Conservation (phyloP, 1,140 invertebrate species). For the Neodiprion pinetum region DNA sequence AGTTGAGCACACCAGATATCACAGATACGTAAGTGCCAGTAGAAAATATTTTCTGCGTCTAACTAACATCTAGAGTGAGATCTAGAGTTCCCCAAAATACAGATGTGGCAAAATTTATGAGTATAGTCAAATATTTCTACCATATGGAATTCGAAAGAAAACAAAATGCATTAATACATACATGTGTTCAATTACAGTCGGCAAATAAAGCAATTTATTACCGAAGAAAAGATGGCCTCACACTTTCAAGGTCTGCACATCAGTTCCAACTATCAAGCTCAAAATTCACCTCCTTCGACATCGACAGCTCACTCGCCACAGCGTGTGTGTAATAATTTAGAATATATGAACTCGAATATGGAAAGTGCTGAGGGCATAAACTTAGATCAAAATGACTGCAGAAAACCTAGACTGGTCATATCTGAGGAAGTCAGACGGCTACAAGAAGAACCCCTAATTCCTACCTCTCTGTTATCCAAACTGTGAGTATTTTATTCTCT, state of each 20-base stretch:
- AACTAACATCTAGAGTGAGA: too few species aligned
- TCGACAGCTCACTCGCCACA: slow-evolving; percentile 29
- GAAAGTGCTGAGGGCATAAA: slow-evolving; percentile 32
- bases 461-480: slow-evolving; percentile 65
- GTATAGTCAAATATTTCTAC: slow-evolving; percentile 9
- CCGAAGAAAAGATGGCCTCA: slow-evolving; percentile 81
- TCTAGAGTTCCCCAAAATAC: too few species aligned
- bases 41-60: too few species aligned
- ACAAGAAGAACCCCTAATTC: slow-evolving; percentile 68
- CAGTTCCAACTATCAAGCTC: slow-evolving; percentile 48
- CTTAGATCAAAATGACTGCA: slow-evolving; percentile 37
- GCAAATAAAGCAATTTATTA: slow-evolving; percentile 77
- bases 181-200: slow-evolving; percentile 40
- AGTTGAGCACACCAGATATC: slow-evolving; percentile 46
- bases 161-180: too few species aligned
- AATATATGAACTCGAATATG: slow-evolving; percentile 33
- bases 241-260: slow-evolving; percentile 78
- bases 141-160: too few species aligned
- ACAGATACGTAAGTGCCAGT: slow-evolving; percentile 41
- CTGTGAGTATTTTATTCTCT: slow-evolving; percentile 54
- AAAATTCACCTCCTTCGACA: slow-evolving; percentile 39
- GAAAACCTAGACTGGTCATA: slow-evolving; percentile 62
- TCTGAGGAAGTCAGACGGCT: slow-evolving; percentile 75
- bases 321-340: slow-evolving; percentile 25
- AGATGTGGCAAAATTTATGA: too few species aligned